phyloP scores from a whole-genome alignment of 2,888 invertebrate species.

The Entomobrya multifasciata region DNA sequence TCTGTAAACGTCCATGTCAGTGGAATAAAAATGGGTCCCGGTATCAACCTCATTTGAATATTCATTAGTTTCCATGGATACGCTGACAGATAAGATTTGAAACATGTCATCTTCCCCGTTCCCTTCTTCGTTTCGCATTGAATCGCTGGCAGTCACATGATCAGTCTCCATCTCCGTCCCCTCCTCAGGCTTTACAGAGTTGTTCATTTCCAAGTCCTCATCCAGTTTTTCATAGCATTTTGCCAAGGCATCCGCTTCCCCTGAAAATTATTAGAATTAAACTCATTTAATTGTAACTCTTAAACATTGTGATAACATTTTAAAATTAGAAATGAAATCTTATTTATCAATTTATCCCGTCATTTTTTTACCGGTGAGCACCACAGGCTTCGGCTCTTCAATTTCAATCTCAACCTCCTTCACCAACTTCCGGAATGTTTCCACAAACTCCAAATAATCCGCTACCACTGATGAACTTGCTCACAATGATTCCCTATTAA shows the following conservation, averaged over 20 bases:
- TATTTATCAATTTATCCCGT: no score
- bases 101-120: neutral
- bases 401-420: neutral
- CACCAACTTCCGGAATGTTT: neutral
- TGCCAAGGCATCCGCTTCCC: neutral
- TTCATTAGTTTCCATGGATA: neutral
- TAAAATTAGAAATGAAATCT: no score
- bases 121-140: neutral
- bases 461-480: neutral
- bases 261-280: no score
- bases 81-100: neutral
- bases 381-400: neutral
- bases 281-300: neutral
- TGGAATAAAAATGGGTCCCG: neutral
- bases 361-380: neutral
- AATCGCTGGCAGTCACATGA: no score
- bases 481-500: neutral
- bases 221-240: neutral
- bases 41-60: neutral
- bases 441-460: slow-evolving; percentile 19
- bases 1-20: neutral
- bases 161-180: no score
- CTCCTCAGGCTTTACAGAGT: no score
- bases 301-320: neutral
- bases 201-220: neutral